Base-by-base conservation (phyloP, 2,797 vertebrate genomes). In the Acestrorhynchus altus region DNA sequence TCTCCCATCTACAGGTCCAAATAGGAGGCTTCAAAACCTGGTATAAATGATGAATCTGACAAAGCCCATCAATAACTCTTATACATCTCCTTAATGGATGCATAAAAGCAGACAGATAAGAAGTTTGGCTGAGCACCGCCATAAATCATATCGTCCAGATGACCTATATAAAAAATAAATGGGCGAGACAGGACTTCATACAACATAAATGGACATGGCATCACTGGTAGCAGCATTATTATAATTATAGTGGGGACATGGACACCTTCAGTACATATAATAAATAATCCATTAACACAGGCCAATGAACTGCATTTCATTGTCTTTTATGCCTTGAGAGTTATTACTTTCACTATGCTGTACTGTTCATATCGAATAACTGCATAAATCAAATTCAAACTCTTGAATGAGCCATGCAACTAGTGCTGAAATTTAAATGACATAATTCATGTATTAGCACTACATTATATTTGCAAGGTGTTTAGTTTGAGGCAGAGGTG, bases 81-180 rank as follows among this genome's bases (percentile, higher is more conserved):
- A 87, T 83, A 91, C 85, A 91, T 88, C 81, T 64, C 80, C 89
- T 92, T 82, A 92, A 93, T 93, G 90, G 91, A 91, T 86, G 89
- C 83, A 89, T 91, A 90, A 92, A 92, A 88, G 86, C 72, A 77
- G 89, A 89, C 88, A 89, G 91, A 93, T 91, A 91, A 92, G 91
- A 93, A 88, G 85, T 90, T 92, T 89, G 73, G 69, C 89, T 86
- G 52, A 83, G 76, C 84, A 88, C 79, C 78, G 86, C 83, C 87
- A 92, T 94, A 91, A 91, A 93, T 94, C 91, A 93, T 81, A 75
- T 78, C 28, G 87, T 87, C 85, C 82, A 64, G 83, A 83, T 91
- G 89, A 91, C 90, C 91, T 88, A 89, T 88, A 91, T 91, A 88
- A 90, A 72, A 90, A 88, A 85, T 84, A 84, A 89, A 80, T 83